Conservation (phyloP, 2,113 vertebrate species). For the Reinhardtius hippoglossoides region DNA sequence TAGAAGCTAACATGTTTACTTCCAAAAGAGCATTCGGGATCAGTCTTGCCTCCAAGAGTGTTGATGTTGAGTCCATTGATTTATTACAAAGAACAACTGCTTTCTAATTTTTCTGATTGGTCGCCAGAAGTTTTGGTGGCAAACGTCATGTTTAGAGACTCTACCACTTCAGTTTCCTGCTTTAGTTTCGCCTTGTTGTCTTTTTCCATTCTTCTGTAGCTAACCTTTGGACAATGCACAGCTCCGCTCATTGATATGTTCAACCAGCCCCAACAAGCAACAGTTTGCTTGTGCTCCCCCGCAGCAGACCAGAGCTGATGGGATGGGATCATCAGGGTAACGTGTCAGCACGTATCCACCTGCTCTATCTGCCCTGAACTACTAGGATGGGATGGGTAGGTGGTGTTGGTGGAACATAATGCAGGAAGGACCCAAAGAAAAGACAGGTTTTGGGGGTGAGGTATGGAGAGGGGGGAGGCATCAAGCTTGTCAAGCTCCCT, state of each 20-base stretch:
- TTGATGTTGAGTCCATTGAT: neutral
- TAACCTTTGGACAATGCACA: neutral
- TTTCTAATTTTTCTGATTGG: neutral
- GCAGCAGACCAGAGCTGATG: neutral
- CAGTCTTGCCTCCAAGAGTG: neutral
- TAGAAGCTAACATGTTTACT: slow-evolving; percentile 29
- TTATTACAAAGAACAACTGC: neutral
- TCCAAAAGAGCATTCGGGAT: neutral
- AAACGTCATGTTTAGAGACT: neutral
- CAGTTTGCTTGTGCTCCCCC: neutral
- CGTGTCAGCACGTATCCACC: slow-evolving; percentile 80
- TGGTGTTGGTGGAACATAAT: slow-evolving; percentile 4
- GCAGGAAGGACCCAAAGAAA: slow-evolving; percentile 7
- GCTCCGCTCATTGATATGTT: neutral
- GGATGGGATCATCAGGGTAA: slow-evolving; percentile 69
- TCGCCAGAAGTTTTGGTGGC: neutral
- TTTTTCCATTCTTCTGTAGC: neutral
- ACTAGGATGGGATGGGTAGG: neutral
- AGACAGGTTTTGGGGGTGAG: neutral
- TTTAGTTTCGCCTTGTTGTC: neutral
- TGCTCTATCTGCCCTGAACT: slow-evolving; percentile 78
- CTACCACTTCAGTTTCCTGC: neutral
- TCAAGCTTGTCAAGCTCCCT: slow-evolving; percentile 69
- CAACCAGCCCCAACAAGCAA: neutral
- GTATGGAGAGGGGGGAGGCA: slow-evolving; percentile 1